These are phyloP conservation scores for Drosophila aldrichi DNA, from an alignment of 2,888 invertebrate genomes.

Conservation along the genomic window DNA sequence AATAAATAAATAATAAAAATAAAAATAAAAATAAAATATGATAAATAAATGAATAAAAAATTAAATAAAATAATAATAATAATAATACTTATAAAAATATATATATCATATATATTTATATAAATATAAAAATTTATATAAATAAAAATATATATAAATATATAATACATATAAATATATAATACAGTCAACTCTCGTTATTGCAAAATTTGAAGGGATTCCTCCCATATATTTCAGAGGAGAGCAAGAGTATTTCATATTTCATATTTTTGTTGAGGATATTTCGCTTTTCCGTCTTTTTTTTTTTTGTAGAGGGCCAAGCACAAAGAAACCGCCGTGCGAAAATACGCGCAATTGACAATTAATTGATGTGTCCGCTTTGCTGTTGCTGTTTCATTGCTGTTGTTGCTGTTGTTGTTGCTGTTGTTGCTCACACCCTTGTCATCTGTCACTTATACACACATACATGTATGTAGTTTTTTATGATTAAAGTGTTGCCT, in stretches of 20 bases:
- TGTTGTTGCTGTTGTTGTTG: constrained; percentile 33
- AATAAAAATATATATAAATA: too few relatives aligned
- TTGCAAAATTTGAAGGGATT: too few relatives aligned
- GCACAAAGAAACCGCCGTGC: constrained; percentile 78
- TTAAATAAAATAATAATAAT: too few relatives aligned
- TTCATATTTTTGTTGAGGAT: background rate
- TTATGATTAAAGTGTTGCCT: constrained; percentile 66
- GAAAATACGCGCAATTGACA: constrained; percentile 81
- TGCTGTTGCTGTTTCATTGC: constrained; percentile 43
- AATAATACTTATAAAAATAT: background rate
- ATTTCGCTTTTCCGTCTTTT: constrained; percentile 7
- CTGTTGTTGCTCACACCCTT: constrained; percentile 74
- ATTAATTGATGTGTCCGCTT: constrained; percentile 82
- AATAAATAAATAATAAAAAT: too few relatives aligned
- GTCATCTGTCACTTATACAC: constrained; percentile 74
- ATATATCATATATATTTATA: too few relatives aligned
- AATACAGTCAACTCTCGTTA: background rate
- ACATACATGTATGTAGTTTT: constrained; percentile 21
- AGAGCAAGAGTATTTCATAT: background rate
- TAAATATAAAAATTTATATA: too few relatives aligned
- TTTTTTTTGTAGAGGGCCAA: constrained; percentile 39
- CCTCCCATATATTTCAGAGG: too few relatives aligned
- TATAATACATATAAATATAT: too few relatives aligned
- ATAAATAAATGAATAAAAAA: too few relatives aligned
- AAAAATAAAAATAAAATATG: too few relatives aligned